phyloP scores from a whole-genome alignment of 2,113 vertebrate species.

The Lethenteron reissneri region DNA sequence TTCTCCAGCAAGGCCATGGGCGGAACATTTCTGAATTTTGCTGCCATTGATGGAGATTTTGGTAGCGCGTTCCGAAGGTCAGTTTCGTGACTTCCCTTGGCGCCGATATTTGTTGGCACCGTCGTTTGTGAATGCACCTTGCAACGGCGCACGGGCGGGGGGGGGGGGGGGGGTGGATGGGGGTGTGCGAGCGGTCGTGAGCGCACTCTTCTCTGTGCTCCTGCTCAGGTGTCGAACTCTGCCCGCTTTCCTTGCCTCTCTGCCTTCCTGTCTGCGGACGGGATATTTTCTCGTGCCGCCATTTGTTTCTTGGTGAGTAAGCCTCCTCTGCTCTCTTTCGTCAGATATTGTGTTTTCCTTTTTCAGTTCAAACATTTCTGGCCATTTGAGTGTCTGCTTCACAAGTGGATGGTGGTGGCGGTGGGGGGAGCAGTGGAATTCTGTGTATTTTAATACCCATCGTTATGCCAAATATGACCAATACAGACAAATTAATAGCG shows the following conservation, averaged over 20 bases:
- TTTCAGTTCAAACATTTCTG: too few species aligned
- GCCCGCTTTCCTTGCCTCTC: conserved; percentile 3
- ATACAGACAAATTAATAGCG: too few species aligned
- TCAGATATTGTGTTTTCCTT: too few species aligned
- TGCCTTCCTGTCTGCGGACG: conserved; percentile 1
- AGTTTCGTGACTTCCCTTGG: not conserved
- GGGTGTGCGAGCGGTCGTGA: not conserved
- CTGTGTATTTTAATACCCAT: too few species aligned
- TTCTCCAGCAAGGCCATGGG: conserved; percentile 1
- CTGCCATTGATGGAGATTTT: conserved; percentile 5
- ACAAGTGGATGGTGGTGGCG: too few species aligned
- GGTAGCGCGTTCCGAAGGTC: conserved; percentile 1
- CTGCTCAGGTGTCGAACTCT: conserved; percentile 3
- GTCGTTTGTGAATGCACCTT: not conserved
- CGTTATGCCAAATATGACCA: too few species aligned
- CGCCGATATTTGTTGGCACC: not conserved
- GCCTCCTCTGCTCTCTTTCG: too few species aligned
- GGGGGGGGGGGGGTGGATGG: not conserved
- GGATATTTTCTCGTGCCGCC: conserved; percentile 3
- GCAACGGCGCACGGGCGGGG: not conserved
- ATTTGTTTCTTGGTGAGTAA: conserved; percentile 3
- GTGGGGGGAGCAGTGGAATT: too few species aligned
- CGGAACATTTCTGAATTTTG: conserved; percentile 3
- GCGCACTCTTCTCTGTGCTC: not conserved
- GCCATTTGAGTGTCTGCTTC: too few species aligned